Evolutionary conservation across 2,888 invertebrate genomes (phyloP), one percentile per base, ranked within the genome.

Genomic region (Melanargia galathea): DNA sequence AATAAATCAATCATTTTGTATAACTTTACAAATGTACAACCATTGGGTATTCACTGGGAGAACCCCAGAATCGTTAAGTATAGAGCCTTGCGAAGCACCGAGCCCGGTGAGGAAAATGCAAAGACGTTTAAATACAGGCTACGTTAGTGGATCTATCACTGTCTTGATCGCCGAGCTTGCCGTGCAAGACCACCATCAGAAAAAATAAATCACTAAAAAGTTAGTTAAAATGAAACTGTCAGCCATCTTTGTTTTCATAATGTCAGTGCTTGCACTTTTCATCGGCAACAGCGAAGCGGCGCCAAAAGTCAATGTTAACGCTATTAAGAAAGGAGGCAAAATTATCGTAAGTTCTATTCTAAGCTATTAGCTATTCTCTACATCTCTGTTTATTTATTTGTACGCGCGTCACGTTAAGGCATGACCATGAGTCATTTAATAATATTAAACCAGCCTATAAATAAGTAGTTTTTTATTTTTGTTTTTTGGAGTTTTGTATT

Each of bases 211-310:
- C 24, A 16, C 1, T 30, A 54, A 20, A 43, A 24, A 20, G 3
- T 43, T 35, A 51, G 43, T 45, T 54, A 74, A 66, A 26, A 80
- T 80, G 81, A 80, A 80, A 64, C 62, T 81, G 52, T 72, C 75
- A 26, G 65, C 63, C 48, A 16, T 78, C 5, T 65, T 78, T 10
- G 63, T 74, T 18, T 58, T 79, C 60, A 58, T 79, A 20, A 61
- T 78, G 65, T 71, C 72, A 10, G 65, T 76, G 30, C 30, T 79
- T 33, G 72, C 73, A 2, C 46, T 78, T 6, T 65, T 76, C 45
- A 33, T 75, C 58, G 71, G 73, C 2, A 66, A 70, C 10, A 67
- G 68, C 6, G 70, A 66, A 13, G 78, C 75, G 0, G 72, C 68
- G 0, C 79, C 78, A n/a, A 77, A 77, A 62, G 66, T 75, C n/a